phyloP scores from a whole-genome alignment of 2,113 vertebrate genomes.

The Saguinus imperator region DNA sequence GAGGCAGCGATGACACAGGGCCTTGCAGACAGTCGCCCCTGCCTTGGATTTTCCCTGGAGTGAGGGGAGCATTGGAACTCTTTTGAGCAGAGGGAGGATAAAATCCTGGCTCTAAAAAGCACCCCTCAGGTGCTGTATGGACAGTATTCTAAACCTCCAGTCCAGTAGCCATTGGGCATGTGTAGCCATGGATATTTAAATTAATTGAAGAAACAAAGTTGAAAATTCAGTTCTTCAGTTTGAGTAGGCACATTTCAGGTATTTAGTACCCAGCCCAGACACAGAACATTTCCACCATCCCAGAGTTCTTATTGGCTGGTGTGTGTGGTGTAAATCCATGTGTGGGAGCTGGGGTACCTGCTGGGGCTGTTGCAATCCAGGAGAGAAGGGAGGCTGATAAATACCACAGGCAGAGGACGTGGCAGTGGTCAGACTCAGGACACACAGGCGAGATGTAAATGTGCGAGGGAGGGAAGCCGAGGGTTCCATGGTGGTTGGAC shows the following conservation, averaged over 20 bases:
- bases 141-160: background rate
- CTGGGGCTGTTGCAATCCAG: background rate
- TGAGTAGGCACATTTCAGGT: rapidly evolving
- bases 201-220: background rate
- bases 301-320: background rate
- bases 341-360: rapidly evolving
- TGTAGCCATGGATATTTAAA: background rate
- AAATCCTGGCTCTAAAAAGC: background rate
- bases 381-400: background rate
- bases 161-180: rapidly evolving
- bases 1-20: background rate
- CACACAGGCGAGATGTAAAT: background rate
- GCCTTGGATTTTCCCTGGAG: background rate
- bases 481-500: background rate
- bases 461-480: rapidly evolving
- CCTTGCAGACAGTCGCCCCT: background rate
- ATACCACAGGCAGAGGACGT: background rate
- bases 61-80: background rate
- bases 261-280: no score
- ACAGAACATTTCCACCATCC: background rate
- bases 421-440: background rate
- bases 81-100: background rate
- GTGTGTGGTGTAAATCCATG: no score
- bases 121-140: background rate
- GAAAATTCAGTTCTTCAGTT: background rate